Conservation (phyloP, 2,113 vertebrate species). For the Riparia riparia region DNA sequence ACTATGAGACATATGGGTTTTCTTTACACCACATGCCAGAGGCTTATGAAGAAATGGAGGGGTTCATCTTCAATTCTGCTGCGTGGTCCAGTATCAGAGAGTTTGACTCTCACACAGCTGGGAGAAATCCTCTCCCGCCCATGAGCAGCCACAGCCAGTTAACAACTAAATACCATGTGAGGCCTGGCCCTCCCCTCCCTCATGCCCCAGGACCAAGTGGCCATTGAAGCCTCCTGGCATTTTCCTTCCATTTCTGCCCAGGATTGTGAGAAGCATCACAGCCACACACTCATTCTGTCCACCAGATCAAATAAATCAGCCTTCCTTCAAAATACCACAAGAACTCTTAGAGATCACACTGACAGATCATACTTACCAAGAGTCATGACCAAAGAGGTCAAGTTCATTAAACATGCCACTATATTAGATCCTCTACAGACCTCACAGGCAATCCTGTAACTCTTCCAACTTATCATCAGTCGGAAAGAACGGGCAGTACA, state of each 20-base stretch:
- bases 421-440: not conserved
- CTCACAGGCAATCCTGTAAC: not conserved
- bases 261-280: not conserved
- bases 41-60: not conserved
- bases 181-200: not conserved
- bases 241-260: not conserved
- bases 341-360: not conserved
- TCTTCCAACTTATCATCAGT: not conserved
- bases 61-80: not conserved
- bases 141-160: fast-evolving
- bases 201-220: not conserved
- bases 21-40: not conserved
- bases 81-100: not conserved
- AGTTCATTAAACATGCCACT: not conserved
- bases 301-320: not conserved
- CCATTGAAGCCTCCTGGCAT: not conserved
- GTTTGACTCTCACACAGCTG: not conserved
- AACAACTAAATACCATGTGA: not conserved
- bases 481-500: not conserved
- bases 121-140: not conserved
- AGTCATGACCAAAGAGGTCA: not conserved
- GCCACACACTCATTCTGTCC: not conserved
- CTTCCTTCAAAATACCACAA: not conserved
- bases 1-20: fast-evolving
- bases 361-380: not conserved